Evolutionary conservation across 1,140 invertebrate species (phyloP), one percentile per base, ranked within the genome.

Genomic region (Akabosia matsudoensis): DNA sequence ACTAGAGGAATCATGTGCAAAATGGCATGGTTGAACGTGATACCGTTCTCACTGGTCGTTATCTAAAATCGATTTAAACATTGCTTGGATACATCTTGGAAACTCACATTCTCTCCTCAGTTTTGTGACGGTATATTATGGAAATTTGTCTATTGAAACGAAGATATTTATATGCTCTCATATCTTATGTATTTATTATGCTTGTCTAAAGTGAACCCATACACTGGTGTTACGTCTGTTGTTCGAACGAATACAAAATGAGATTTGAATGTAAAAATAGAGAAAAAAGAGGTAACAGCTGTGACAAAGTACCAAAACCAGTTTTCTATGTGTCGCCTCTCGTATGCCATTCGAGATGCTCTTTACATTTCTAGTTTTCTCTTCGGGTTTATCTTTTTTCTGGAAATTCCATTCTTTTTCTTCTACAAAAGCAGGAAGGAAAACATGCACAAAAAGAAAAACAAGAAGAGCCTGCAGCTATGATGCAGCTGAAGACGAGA

Each of bases 271-370:
- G 61, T 10, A 67, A 67, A 67, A 30, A 28, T 30, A 28, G 22
- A 28, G 28, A 31, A 67, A 31, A 67, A 67, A 67, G 61, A 56
- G 61, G 61, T 67, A 67, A 67, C 61, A 67, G 61, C 61, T 67
- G 61, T 67, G 61, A 67, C 61, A 67, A 67, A 67, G 61, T 2
- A 67, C 28, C 61, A 7, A 30, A 67, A 67, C 61, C 31, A 31
- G 14, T 61, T 61, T n/a, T 13, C 45, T 51, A 13, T 51, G 54
- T 61, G 24, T 61, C 54, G 54, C 54, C n/a, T 45, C 37, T 45
- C 37, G 37, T 45, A 45, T 45, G 7, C 37, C 37, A 45, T 45
- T n/a, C n/a, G n/a, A n/a, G n/a, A n/a, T n/a, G n/a, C n/a, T n/a
- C n/a, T n/a, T n/a, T n/a, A n/a, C n/a, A n/a, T n/a, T n/a, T n/a